These are phyloP conservation scores for Pseudolaguvia tuberculata DNA, from an alignment of 2,113 vertebrate species.

Conservation along the genomic window DNA sequence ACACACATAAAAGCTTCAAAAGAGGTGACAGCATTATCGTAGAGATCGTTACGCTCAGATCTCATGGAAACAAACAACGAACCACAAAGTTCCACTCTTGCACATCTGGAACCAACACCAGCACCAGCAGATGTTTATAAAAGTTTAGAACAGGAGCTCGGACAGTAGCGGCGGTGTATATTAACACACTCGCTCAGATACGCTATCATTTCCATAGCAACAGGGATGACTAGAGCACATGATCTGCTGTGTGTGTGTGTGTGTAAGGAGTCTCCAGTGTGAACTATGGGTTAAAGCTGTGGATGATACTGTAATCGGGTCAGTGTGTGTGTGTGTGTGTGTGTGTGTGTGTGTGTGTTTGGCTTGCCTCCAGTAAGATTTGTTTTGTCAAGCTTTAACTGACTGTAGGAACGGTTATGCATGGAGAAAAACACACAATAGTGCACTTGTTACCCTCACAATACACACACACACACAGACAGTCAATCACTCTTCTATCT, in stretches of 20 bases:
- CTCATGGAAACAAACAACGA: background rate
- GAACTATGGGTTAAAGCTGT: background rate
- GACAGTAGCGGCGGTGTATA: background rate
- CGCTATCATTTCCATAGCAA: background rate
- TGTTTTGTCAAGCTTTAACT: conserved; percentile 20
- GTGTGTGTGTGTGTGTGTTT: conserved; percentile 32
- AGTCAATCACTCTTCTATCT: background rate
- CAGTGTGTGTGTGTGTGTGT: conserved; percentile 26
- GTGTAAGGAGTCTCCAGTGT: background rate
- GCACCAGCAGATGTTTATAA: background rate
- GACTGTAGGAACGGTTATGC: conserved; percentile 37
- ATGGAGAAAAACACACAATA: conserved; percentile 39
- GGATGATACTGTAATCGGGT: background rate
- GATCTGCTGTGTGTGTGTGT: background rate
- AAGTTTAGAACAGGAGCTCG: background rate
- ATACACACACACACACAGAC: conserved; percentile 24
- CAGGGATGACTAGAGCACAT: background rate
- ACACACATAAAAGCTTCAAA: conserved; percentile 10
- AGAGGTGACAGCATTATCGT: background rate
- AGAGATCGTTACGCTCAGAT: background rate
- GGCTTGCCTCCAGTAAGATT: background rate
- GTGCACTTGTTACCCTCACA: conserved; percentile 30
- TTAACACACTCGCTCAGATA: background rate
- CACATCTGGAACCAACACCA: background rate
- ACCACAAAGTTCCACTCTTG: background rate